Evolutionary conservation across 2,797 vertebrate genomes (phyloP), one percentile per base, ranked within the genome.

Genomic region (Cygnus olor): DNA sequence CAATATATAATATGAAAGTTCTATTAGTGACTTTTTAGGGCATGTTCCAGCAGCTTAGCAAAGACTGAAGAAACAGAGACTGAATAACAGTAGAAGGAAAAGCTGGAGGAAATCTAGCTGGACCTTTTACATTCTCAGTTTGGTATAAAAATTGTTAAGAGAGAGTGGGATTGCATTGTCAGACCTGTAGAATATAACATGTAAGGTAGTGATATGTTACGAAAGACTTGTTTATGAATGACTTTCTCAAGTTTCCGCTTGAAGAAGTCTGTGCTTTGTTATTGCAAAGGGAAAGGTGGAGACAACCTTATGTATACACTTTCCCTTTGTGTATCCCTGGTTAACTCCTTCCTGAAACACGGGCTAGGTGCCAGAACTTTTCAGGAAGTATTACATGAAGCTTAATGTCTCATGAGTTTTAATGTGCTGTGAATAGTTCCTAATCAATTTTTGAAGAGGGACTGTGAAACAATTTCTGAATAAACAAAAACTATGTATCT

Each of bases 321-420:
- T 84, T 83, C 4, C 10, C 40, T 93, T 38, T 22, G 27, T 64
- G 27, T 70, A 73, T 82, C 38, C 71, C 51, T 56, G 30, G 19
- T 85, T 94, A 95, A 94, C 90, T 90, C 91, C 63, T 91, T 91
- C 73, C 76, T 86, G 77, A 90, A 88, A 71, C 30, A 16, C n/a
- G 34, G 57, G 34, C 42, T 44, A n/a, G 9, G n/a, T 54, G 38
- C 66, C 83, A 90, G 70, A 88, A 73, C 13, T 74, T 89, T 78
- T 83, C 76, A 92, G 89, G 79, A 91, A 92, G 71, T 34, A 32
- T 90, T 88, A 70, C 4, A 25, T 73, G 47, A 73, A 92, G 66
- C 60, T 34, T 80, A 32, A 68, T 4, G 14, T 80, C 58, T 88
- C 49, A 65, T 0, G 2, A 80, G 13, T 64, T 89, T 83, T 89